A percentile compares a stretch with the other conserved stretches of the same genome.
phyloP scores from a whole-genome alignment of 2,113 vertebrate species.

The Onychostruthus taczanowskii region DNA sequence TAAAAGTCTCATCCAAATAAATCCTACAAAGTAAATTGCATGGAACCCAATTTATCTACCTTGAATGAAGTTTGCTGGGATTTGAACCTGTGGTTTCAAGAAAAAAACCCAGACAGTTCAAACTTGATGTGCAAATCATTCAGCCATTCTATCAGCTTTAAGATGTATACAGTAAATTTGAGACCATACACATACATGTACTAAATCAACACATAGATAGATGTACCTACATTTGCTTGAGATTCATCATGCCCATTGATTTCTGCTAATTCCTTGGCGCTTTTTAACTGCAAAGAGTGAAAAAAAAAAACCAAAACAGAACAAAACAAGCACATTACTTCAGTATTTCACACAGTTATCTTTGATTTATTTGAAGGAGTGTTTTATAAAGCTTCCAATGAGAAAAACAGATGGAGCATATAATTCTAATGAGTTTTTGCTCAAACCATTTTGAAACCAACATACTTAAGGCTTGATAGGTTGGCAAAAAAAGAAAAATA shows the following conservation, averaged over 20 bases:
- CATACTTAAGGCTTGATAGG: constrained; percentile 65
- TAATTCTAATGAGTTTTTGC: constrained; percentile 68
- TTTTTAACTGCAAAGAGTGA: constrained; percentile 76
- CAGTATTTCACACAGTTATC: constrained; percentile 60
- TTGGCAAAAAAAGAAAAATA: constrained; percentile 18
- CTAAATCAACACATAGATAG: not conserved
- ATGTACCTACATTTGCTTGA: constrained; percentile 78
- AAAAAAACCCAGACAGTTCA: not conserved
- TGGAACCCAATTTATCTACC: constrained; percentile 53
- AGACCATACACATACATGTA: not conserved
- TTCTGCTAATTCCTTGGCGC: constrained; percentile 78
- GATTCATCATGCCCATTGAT: constrained; percentile 78
- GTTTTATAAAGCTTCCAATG: constrained; percentile 64
- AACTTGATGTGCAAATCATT: not conserved
- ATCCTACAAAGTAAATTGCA: constrained; percentile 54
- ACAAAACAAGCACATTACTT: constrained; percentile 48
- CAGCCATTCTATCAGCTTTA: not conserved
- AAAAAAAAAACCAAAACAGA: constrained; percentile 42
- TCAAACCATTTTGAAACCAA: constrained; percentile 59
- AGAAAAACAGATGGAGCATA: constrained; percentile 70
- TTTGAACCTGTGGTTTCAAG: constrained; percentile 9
- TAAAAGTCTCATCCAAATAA: constrained; percentile 59
- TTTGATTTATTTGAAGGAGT: constrained; percentile 65
- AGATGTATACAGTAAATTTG: not conserved
- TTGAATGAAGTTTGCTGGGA: constrained; percentile 44